Evolutionary conservation across 2,888 invertebrate genomes (phyloP).

Genomic region (Lordiphosa andalusiaca): DNA sequence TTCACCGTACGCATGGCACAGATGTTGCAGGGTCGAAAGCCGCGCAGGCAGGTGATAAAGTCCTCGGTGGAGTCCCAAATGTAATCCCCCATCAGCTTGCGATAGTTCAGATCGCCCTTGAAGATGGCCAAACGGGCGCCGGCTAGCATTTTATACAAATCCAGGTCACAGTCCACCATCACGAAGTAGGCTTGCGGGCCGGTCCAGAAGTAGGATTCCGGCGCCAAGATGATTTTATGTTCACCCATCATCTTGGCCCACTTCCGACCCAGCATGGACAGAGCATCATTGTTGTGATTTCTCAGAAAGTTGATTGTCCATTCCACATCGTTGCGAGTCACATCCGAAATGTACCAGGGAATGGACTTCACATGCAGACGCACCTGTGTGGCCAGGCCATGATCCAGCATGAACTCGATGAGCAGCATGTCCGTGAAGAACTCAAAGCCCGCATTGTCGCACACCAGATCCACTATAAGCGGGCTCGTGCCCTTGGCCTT

Average conservation of each 20-base stretch:
- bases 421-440: constrained; percentile 93
- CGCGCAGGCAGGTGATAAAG: constrained; percentile 82
- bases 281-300: constrained; percentile 58
- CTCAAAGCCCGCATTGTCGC: constrained; percentile 97
- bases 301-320: constrained; percentile 84
- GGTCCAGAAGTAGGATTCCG: constrained; percentile 92
- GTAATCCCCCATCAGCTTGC: constrained; percentile 94
- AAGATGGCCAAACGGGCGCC: constrained; percentile 87
- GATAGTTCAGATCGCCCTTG: constrained; percentile 97
- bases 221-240: constrained; percentile 78
- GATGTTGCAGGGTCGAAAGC: constrained; percentile 91
- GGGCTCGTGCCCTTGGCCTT: constrained; percentile 16
- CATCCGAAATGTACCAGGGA: constrained; percentile 98
- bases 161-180: constrained; percentile 86
- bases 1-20: constrained; percentile 94
- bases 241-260: constrained; percentile 83
- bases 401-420: constrained; percentile 88
- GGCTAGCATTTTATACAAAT: constrained; percentile 87
- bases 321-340: constrained; percentile 86
- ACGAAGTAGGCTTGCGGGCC: constrained; percentile 87
- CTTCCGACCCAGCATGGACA: constrained; percentile 81
- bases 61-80: constrained; percentile 88
- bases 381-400: constrained; percentile 84
- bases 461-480: constrained; percentile 86
- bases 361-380: constrained; percentile 92